A percentile compares a stretch with the other conserved stretches of the same genome.
Evolutionary conservation across 2,113 vertebrate genomes (phyloP).

Genomic region (Tapirus terrestris): DNA sequence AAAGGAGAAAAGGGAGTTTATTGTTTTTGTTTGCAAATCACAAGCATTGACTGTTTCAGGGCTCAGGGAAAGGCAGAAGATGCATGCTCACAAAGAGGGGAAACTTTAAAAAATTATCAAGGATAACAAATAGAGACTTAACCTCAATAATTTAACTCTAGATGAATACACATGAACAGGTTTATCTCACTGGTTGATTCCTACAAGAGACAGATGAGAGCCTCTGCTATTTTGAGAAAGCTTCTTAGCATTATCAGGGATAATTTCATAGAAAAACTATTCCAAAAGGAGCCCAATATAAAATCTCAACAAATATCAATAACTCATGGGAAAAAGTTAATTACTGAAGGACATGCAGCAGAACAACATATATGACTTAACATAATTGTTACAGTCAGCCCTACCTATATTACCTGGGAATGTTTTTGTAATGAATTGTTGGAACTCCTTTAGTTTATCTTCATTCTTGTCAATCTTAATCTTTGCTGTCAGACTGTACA

Average conservation of each 20-base stretch:
- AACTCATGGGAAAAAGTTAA: neutral
- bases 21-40: neutral
- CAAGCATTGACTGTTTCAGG: neutral
- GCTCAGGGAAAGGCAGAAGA: neutral
- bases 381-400: neutral
- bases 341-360: neutral
- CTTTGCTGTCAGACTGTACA: conserved; percentile 95
- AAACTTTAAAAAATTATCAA: neutral
- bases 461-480: conserved; percentile 79
- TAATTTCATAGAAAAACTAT: neutral
- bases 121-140: neutral
- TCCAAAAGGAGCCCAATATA: neutral
- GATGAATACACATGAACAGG: neutral
- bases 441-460: conserved; percentile 90
- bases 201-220: neutral
- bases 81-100: neutral
- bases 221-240: neutral
- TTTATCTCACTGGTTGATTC: neutral
- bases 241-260: neutral
- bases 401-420: conserved; percentile 91
- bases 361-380: neutral
- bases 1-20: neutral
- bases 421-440: conserved; percentile 93
- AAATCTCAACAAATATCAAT: neutral
- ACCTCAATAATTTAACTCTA: neutral